Conservation (phyloP, 2,797 vertebrate genomes). For the Thaleichthys pacificus region DNA sequence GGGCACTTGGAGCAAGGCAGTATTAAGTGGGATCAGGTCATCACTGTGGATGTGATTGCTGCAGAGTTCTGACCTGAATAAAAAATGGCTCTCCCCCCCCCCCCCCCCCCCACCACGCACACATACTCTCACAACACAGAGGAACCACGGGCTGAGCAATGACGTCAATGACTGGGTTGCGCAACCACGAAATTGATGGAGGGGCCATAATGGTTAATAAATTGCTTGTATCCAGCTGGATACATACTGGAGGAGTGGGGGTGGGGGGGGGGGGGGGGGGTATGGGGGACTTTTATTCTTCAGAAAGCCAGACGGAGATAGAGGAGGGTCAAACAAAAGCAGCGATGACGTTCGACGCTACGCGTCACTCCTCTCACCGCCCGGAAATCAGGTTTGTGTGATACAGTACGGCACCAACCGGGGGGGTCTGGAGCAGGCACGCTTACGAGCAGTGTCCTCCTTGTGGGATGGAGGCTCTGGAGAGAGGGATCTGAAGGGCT, state of each 20-base stretch:
- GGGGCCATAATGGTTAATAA: slow-evolving; percentile 4
- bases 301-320: too few species aligned
- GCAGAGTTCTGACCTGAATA: slow-evolving; percentile 50
- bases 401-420: background rate
- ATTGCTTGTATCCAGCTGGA: background rate
- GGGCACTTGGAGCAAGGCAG: slow-evolving; percentile 47
- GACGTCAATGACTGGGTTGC: slow-evolving; percentile 21
- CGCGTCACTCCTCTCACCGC: background rate
- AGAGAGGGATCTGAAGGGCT: background rate
- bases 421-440: background rate
- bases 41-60: slow-evolving; percentile 55
- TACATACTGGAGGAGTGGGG: background rate
- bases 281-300: background rate
- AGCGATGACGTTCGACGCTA: background rate
- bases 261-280: background rate
- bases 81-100: slow-evolving; percentile 21
- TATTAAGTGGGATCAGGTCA: slow-evolving; percentile 63
- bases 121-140: too few species aligned
- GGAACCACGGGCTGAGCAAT: background rate
- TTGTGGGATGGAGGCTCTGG: background rate
- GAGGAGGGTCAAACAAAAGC: background rate
- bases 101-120: slow-evolving; percentile 16
- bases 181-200: background rate
- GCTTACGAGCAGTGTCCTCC: background rate
- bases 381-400: background rate